Base-by-base conservation (phyloP, 2,888 invertebrate genomes). In the Beris morrisii region DNA sequence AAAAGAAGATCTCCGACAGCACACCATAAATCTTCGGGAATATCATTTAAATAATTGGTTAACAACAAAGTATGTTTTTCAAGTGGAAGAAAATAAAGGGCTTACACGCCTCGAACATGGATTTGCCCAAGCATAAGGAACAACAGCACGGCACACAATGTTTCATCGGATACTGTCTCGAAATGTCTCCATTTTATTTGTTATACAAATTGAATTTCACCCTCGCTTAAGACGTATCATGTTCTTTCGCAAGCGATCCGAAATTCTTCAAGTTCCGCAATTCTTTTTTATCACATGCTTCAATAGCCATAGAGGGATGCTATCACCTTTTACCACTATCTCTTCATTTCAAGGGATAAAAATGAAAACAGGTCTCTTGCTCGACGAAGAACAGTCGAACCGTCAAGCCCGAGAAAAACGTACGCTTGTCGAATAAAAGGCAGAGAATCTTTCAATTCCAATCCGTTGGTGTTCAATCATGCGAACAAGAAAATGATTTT, bases 391-490 rank as follows among this genome's bases (percentile, higher is more conserved):
- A 54, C 38, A 38, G 38, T 5, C 38, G 5, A 38, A 7, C 38
- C 22, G 22, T 38, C 9, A 3, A 54, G 54, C 13, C 54, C 54
- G 30, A 54, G 31, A 31, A 54, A 54, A 31, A 12, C 12, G 28
- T 30, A 30, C 9, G 13, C 28, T n/a, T 54, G 30, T 6, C 30
- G 54, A 54, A 54, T 31, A 31, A 54, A 54, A 31, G 53, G 31
- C 31, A 11, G 46, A 22, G 38, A 59, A 59, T 59, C 31, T 46
- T 59, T 48, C 61, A 55, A 59, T 66, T 66, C 66, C 61, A 66
- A 57, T 46, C 61, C 66, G 66, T 66, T 66, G 55, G 61, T 63
- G 61, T 67, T 67, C 67, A 67, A 63, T 67, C 67, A 67, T 67
- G 67, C 63, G 67, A 57, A 56, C 59, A 63, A 56, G 56, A 57